Evolutionary conservation across 2,888 invertebrate genomes (phyloP).

Genomic region (Dynastes tityus): DNA sequence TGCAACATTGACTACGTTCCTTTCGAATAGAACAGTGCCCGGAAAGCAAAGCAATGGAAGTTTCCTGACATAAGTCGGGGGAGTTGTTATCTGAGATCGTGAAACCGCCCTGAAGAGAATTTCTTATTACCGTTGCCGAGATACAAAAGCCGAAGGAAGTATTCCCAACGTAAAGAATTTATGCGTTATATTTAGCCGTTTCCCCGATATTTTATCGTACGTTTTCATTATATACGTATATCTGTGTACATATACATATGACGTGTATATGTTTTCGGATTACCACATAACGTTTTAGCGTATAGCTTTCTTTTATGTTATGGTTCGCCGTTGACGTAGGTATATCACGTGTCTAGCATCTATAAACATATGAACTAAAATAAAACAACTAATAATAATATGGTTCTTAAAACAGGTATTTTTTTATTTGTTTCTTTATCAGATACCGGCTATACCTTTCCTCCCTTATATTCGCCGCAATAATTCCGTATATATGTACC

Average conservation of each 20-base stretch:
- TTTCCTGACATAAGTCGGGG: neutral
- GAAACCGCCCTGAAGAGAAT: neutral
- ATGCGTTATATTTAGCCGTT: constrained; percentile 12
- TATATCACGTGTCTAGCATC: constrained; percentile 26
- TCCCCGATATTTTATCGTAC: constrained; percentile 1
- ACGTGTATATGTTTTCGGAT: constrained; percentile 4
- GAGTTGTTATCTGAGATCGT: neutral
- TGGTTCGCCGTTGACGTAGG: constrained; percentile 6
- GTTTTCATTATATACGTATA: constrained; percentile 17
- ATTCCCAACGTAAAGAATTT: constrained; percentile 11
- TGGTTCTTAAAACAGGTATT: constrained; percentile 21
- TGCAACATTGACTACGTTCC: too few species aligned
- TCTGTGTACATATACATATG: neutral
- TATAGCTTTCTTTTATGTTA: neutral
- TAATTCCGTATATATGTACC: neutral
- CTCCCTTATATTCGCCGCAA: constrained; percentile 2
- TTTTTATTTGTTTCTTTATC: constrained; percentile 42
- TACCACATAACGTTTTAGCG: constrained; percentile 17
- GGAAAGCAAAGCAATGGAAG: neutral
- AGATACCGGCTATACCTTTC: constrained; percentile 30
- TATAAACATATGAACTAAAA: constrained; percentile 38
- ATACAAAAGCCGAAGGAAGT: neutral
- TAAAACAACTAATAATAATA: constrained; percentile 28
- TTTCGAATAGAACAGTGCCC: too few species aligned
- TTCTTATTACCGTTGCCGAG: constrained; percentile 9